A percentile compares a stretch with the other conserved stretches of the same genome.
These are phyloP conservation scores for Aleiodes leptofemur DNA, from an alignment of 2,888 invertebrate species.

Conservation along the genomic window DNA sequence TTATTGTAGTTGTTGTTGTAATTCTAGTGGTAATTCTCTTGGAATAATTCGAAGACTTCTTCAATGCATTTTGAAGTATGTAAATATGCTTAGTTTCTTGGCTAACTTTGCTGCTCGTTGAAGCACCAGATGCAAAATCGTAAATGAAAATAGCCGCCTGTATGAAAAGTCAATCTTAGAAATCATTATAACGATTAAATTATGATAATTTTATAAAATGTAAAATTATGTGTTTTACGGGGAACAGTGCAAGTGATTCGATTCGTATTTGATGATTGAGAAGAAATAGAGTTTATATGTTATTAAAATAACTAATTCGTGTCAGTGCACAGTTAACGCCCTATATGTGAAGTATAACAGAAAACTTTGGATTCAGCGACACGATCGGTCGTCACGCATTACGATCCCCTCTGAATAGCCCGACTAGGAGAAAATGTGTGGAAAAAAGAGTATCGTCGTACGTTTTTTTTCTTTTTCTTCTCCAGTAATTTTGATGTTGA, in stretches of 20 bases:
- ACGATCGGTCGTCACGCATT: conserved; percentile 50
- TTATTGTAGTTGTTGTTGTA: conserved; percentile 36
- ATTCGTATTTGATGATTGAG: conserved; percentile 43
- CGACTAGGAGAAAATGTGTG: conserved; percentile 34
- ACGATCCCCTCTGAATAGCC: conserved; percentile 29
- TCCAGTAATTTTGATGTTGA: not conserved
- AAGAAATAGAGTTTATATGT: conserved; percentile 9
- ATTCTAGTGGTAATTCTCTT: conserved; percentile 47
- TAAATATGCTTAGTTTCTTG: conserved; percentile 72
- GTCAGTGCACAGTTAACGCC: conserved; percentile 69
- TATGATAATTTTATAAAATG: conserved; percentile 35
- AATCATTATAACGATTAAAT: conserved; percentile 7
- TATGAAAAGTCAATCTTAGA: conserved; percentile 23
- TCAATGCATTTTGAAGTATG: conserved; percentile 68
- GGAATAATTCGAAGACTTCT: conserved; percentile 58
- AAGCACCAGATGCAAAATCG: conserved; percentile 71
- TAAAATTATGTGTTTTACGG: conserved; percentile 38
- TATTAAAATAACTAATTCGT: conserved; percentile 57
- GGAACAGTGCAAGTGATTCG: conserved; percentile 35
- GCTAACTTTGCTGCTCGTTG: conserved; percentile 65
- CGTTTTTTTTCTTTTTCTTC: conserved; percentile 12
- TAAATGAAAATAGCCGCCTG: conserved; percentile 72
- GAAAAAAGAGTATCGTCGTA: not conserved
- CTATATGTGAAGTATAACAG: conserved; percentile 71
- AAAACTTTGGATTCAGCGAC: conserved; percentile 61